A percentile compares a stretch with the other conserved stretches of the same genome.
phyloP scores from a whole-genome alignment of 2,888 invertebrate genomes.

The Lasioglossum leucozonium region DNA sequence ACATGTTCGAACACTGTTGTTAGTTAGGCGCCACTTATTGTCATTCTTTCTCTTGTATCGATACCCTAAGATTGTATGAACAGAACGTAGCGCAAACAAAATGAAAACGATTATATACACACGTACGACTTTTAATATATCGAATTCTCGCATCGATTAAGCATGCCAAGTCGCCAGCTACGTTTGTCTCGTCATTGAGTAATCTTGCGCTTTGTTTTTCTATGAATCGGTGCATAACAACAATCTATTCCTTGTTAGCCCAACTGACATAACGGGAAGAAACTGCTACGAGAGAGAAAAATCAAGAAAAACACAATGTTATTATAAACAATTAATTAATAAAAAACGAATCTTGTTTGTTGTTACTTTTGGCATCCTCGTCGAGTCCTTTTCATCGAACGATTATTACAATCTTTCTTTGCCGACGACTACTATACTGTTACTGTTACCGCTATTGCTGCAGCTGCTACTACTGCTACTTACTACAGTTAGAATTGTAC shows the following conservation, averaged over 20 bases:
- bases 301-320: constrained; percentile 78
- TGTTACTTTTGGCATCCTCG: constrained; percentile 79
- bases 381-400: constrained; percentile 45
- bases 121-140: constrained; percentile 70
- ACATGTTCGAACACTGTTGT: constrained; percentile 60
- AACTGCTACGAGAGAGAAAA: constrained; percentile 63
- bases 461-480: neutral
- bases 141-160: constrained; percentile 69
- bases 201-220: constrained; percentile 78
- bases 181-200: constrained; percentile 72
- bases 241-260: constrained; percentile 74
- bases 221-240: constrained; percentile 75
- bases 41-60: constrained; percentile 74
- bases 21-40: constrained; percentile 69
- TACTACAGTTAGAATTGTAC: neutral
- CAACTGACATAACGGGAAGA: constrained; percentile 67
- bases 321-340: constrained; percentile 82
- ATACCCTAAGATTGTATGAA: constrained; percentile 72
- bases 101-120: constrained; percentile 54
- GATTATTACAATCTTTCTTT: neutral
- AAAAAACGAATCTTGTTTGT: constrained; percentile 82
- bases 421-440: neutral
- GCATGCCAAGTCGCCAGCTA: constrained; percentile 76
- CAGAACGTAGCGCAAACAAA: constrained; percentile 71
- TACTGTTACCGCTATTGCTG: neutral